Evolutionary conservation across 1,140 invertebrate species (phyloP), one percentile per base, ranked within the genome.

Genomic region (Listronotus bonariensis): DNA sequence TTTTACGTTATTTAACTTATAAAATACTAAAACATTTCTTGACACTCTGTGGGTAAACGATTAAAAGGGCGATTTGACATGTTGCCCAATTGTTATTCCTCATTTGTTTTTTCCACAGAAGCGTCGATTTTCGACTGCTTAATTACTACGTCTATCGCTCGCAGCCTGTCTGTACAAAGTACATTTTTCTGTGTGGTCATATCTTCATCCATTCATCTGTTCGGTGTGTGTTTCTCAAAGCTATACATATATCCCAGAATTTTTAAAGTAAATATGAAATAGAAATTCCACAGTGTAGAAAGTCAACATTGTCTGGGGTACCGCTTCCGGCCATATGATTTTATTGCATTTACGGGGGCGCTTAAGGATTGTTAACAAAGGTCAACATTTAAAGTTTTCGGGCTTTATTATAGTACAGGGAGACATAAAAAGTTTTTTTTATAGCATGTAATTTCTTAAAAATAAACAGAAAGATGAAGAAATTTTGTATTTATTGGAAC

Each of bases 251-350:
- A 48, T 62, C 38, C 12, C 17, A 45, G 59, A 62, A 62, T 62
- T 62, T 62, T 62, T 43, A 53, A 53, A 62, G 52, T 46, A 62
- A 62, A 62, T 62, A 62, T 62, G 59, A 43, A 62, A 62, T 62
- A 62, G 59, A 62, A 62, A 62, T 62, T 62, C 59, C 59, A 31
- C 59, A 18, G 49, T 53, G 59, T 49, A 26, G 46, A 60, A 62
- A 62, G 59, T 62, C 59, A 62, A 62, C 59, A 62, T 36, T 41
- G 59, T 62, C 59, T 62, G 59, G 38, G 40, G 59, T 48, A 53
- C 59, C 59, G 59, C 59, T 62, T 62, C 59, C 59, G 59, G 59
- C 59, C 59, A 62, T 62, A 62, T 62, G 59, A 62, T 62, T 62
- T 62, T 62, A 62, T 62, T 62, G 59, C 59, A 38, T 20, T 32